phyloP scores from a whole-genome alignment of 2,888 invertebrate genomes.

The Drepanosiphum platanoidis region DNA sequence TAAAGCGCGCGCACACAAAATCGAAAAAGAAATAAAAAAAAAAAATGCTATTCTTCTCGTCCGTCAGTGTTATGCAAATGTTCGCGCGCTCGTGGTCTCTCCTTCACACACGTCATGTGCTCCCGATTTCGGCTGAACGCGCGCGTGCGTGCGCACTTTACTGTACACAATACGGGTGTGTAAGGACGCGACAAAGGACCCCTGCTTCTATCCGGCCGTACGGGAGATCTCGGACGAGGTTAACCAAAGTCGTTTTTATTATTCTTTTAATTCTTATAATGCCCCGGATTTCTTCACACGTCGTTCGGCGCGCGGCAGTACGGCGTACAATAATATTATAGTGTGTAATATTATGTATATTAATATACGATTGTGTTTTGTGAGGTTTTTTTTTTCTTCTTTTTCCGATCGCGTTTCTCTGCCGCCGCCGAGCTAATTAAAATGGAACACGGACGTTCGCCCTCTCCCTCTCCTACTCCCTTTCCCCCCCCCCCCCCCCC shows the following conservation, averaged over 20 bases:
- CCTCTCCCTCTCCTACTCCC: too few relatives aligned
- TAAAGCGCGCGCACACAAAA: background rate
- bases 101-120: background rate
- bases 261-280: background rate
- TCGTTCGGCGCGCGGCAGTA: background rate
- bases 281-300: background rate
- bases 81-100: background rate
- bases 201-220: background rate
- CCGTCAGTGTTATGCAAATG: constrained; percentile 31
- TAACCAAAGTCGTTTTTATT: background rate
- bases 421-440: background rate
- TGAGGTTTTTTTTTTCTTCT: too few relatives aligned
- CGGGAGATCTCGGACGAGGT: constrained; percentile 12
- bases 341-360: too few relatives aligned
- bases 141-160: background rate
- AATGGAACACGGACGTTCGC: too few relatives aligned
- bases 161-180: background rate
- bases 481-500: too few relatives aligned
- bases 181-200: background rate
- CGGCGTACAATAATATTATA: background rate
- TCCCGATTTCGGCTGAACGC: background rate
- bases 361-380: too few relatives aligned
- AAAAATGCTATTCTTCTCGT: background rate
- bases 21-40: too few relatives aligned
- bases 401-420: too few relatives aligned